Conservation (phyloP, 2,113 vertebrate genomes). For the Pelvicachromis taeniatus region DNA sequence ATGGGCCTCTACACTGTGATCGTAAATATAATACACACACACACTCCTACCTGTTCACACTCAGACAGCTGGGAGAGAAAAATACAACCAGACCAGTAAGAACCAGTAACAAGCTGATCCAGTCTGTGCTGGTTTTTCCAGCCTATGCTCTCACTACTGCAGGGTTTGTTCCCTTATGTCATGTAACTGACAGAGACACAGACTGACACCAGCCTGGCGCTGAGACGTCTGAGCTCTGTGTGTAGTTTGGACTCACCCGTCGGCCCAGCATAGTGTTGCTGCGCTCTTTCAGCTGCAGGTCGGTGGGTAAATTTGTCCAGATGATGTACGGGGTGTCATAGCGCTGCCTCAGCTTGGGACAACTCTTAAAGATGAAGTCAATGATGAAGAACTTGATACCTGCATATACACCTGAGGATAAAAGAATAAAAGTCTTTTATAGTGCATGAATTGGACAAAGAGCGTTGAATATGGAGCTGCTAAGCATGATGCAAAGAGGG, state of each 20-base stretch:
- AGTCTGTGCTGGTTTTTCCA: not conserved
- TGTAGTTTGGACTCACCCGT: slow-evolving; percentile 74
- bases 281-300: slow-evolving; percentile 94
- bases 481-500: not conserved
- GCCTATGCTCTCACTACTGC: not conserved
- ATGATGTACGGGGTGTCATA: slow-evolving; percentile 92
- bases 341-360: slow-evolving; percentile 86
- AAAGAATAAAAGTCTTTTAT: not conserved
- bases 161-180: not conserved
- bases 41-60: slow-evolving; percentile 80
- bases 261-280: slow-evolving; percentile 69
- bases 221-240: not conserved
- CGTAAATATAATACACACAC: not conserved
- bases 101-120: not conserved
- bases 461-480: not conserved
- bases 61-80: slow-evolving; percentile 84
- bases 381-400: slow-evolving; percentile 97
- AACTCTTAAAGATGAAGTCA: slow-evolving; percentile 93
- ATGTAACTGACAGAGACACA: not conserved
- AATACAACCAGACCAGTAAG: slow-evolving; percentile 63
- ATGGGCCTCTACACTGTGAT: not conserved
- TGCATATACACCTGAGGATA: slow-evolving; percentile 81
- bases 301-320: slow-evolving; percentile 89
- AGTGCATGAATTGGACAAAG: not conserved
- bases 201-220: not conserved